These are phyloP conservation scores for Tinea pellionella DNA, from an alignment of 2,888 invertebrate genomes.

Conservation along the genomic window DNA sequence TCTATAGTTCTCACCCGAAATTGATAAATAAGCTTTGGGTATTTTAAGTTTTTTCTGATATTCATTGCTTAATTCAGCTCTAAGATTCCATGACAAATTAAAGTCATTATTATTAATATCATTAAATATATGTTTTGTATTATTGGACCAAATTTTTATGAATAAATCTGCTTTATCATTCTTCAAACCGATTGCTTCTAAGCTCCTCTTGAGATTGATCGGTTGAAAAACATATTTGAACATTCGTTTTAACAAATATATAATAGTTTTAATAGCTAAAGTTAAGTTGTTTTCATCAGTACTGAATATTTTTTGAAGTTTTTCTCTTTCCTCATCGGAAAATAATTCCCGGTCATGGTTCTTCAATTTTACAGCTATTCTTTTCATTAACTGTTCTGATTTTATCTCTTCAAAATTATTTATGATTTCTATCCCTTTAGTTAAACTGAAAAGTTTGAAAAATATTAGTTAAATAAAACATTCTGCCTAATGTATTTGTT, in stretches of 20 bases:
- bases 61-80: conserved; percentile 56
- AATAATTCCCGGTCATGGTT: conserved; percentile 45
- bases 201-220: conserved; percentile 41
- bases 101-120: conserved; percentile 30
- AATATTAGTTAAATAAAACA: too few species aligned
- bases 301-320: conserved; percentile 48
- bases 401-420: conserved; percentile 45
- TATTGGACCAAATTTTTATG: conserved; percentile 51
- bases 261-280: conserved; percentile 43
- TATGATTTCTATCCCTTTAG: conserved; percentile 39
- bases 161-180: conserved; percentile 44
- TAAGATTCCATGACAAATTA: conserved; percentile 47
- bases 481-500: too few species aligned
- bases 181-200: conserved; percentile 37
- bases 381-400: conserved; percentile 51
- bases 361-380: conserved; percentile 46
- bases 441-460: conserved; percentile 34
- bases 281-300: conserved; percentile 36
- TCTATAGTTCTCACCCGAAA: conserved; percentile 25
- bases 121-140: conserved; percentile 43
- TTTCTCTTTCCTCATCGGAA: conserved; percentile 43
- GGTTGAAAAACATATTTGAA: conserved; percentile 57
- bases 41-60: conserved; percentile 48
- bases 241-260: conserved; percentile 46
- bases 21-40: conserved; percentile 46